Evolutionary conservation across 2,113 vertebrate genomes (phyloP), one percentile per base, ranked within the genome.

Genomic region (Holacanthus passer): DNA sequence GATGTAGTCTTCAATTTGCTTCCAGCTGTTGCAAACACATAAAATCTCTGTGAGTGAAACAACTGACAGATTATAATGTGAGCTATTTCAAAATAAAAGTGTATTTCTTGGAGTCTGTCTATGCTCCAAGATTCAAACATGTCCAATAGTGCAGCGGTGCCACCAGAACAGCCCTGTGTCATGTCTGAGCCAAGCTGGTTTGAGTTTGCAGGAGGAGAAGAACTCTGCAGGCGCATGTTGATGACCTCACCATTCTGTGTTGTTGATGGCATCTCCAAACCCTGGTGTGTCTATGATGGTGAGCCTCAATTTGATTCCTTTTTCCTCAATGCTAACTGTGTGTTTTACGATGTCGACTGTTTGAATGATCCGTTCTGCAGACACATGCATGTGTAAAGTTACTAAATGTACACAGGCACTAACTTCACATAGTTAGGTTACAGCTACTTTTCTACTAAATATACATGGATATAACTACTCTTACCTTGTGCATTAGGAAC

Each of bases 291-390:
- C 95, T 13, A 96, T 91, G 53, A 96, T 93, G 89, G 88, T 93
- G 52, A 96, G 94, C 66, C 88, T 91, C 75, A 96, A 68, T 73
- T 87, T 95, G 71, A 96, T 94, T 0, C 98, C 98, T 85, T 99
- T 99, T 94, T 99, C 98, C 91, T 99, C 97, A 0, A 99, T 99
- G 90, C 97, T 93, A 56, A 99, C 90, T 0, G 95, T 96, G 19
- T 98, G 96, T 84, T 96, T 99, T 63, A 87, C n/a, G 37, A 95
- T 95, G 86, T 92, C 64, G 3, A 96, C 75, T 0, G 95, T 96
- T 77, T 92, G 93, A 58, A 69, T n/a, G 80, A 96, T 96, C 29
- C 94, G 89, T 47, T 96, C 95, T 96, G 81, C 50, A 75, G 37
- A 76, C 10, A 84, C 52, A 53, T 1, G 35, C 50, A 37, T 2